Percentiles rank a stretch among this genome's conserved stretches.
These are phyloP conservation scores for Drosophila orena DNA, from an alignment of 1,140 invertebrate genomes.

Conservation along the genomic window DNA sequence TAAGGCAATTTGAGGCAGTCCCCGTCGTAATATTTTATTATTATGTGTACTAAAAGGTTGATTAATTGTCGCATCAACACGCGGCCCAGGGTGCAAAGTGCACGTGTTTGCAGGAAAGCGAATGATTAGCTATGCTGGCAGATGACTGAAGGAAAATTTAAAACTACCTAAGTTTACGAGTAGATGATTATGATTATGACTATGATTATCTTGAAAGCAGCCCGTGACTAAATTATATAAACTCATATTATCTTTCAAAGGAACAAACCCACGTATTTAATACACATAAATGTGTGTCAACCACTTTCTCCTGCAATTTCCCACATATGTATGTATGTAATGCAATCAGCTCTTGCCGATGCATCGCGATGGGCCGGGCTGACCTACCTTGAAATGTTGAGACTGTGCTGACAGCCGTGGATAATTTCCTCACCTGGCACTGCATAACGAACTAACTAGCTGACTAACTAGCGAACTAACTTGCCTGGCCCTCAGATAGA, in stretches of 20 bases:
- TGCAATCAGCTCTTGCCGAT: neutral
- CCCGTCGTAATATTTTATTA: slow-evolving; percentile 27
- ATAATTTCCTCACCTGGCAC: slow-evolving; percentile 32
- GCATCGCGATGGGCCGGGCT: neutral
- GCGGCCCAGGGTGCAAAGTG: slow-evolving; percentile 5
- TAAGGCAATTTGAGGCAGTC: neutral
- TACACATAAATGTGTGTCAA: neutral
- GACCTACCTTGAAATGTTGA: slow-evolving; percentile 15
- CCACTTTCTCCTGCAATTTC: slow-evolving; percentile 14
- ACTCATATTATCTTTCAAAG: no score
- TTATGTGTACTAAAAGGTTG: slow-evolving; percentile 70
- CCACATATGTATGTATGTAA: neutral
- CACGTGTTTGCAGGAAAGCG: neutral
- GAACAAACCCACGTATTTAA: no score
- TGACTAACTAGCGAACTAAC: no score
- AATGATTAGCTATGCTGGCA: neutral
- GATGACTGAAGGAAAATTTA: neutral
- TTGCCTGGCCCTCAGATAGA: no score
- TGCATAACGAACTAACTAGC: slow-evolving; percentile 44
- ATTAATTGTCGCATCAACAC: slow-evolving; percentile 60
- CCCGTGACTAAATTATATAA: no score
- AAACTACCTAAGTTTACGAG: slow-evolving; percentile 8
- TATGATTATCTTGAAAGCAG: neutral
- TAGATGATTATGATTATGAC: no score
- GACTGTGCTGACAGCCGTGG: slow-evolving; percentile 8